Evolutionary conservation across 2,888 invertebrate species (phyloP).

Genomic region (Rhamphomyia laevipes): DNA sequence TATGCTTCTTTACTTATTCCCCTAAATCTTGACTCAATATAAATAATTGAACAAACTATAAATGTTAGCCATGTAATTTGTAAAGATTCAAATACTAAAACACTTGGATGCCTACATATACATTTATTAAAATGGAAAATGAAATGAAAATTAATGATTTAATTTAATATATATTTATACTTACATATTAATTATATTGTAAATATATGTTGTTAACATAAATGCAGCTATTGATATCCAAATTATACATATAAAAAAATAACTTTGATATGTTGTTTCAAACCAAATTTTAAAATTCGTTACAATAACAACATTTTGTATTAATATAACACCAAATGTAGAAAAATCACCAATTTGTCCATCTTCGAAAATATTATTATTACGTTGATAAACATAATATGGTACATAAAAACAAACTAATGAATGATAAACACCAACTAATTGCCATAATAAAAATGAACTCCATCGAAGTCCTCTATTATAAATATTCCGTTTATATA

Average conservation of each 20-base stretch:
- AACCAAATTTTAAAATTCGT: conserved; percentile 51
- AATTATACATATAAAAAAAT: conserved; percentile 41
- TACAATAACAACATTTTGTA: conserved; percentile 44
- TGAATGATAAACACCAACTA: conserved; percentile 51
- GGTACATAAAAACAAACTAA: conserved; percentile 48
- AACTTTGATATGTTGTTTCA: conserved; percentile 48
- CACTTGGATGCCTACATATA: too few relatives aligned
- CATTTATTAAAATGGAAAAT: too few relatives aligned
- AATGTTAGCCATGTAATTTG: too few relatives aligned
- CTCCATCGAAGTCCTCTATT: conserved; percentile 53
- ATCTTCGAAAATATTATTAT: conserved; percentile 41
- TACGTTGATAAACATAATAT: conserved; percentile 34
- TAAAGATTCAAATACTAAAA: too few relatives aligned
- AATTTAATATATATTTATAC: conserved; percentile 27
- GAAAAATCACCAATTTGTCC: conserved; percentile 43
- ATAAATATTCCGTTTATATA: conserved; percentile 51
- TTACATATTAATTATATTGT: conserved; percentile 48
- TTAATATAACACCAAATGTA: conserved; percentile 48
- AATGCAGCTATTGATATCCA: conserved; percentile 45
- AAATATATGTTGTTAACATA: conserved; percentile 42
- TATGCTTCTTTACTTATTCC: too few relatives aligned
- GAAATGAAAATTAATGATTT: too few relatives aligned
- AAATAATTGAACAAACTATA: too few relatives aligned
- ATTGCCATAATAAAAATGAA: conserved; percentile 51
- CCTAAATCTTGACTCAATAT: too few relatives aligned